Evolutionary conservation across 2,888 invertebrate species (phyloP).

Genomic region (Chironomus tentans): DNA sequence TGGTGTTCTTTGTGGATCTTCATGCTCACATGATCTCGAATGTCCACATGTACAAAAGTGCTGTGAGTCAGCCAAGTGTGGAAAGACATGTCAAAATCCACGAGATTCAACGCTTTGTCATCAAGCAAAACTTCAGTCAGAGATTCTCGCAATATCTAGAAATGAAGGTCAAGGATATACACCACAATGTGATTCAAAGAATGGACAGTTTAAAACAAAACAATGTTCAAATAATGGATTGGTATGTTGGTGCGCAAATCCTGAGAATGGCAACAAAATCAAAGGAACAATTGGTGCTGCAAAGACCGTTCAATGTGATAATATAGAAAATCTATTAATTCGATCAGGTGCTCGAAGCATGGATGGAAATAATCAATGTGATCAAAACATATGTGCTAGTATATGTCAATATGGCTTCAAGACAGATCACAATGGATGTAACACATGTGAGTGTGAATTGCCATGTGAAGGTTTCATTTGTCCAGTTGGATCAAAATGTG

Average conservation of each 20-base stretch:
- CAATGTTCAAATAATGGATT: slow-evolving; percentile 79
- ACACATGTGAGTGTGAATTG: slow-evolving; percentile 77
- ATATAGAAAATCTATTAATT: slow-evolving; percentile 39
- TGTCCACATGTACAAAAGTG: slow-evolving; percentile 77
- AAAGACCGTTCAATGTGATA: slow-evolving; percentile 54
- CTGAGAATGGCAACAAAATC: slow-evolving; percentile 61
- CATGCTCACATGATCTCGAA: slow-evolving; percentile 70
- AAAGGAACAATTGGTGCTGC: slow-evolving; percentile 73
- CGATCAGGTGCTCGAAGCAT: slow-evolving; percentile 46
- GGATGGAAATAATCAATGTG: slow-evolving; percentile 47
- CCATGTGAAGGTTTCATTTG: slow-evolving; percentile 73
- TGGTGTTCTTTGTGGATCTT: slow-evolving; percentile 50
- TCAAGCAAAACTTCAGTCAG: slow-evolving; percentile 67
- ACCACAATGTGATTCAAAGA: slow-evolving; percentile 62
- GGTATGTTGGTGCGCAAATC: slow-evolving; percentile 82
- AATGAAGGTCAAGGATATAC: slow-evolving; percentile 73
- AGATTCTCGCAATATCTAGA: slow-evolving; percentile 66
- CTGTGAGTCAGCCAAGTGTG: slow-evolving; percentile 64
- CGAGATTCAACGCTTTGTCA: slow-evolving; percentile 68
- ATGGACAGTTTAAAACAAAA: slow-evolving; percentile 61
- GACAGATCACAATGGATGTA: slow-evolving; percentile 55
- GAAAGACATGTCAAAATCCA: slow-evolving; percentile 63
- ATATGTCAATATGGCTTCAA: slow-evolving; percentile 80
- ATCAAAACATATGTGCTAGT: slow-evolving; percentile 65
- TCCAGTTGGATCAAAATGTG: slow-evolving; percentile 62